Evolutionary conservation across 2,113 vertebrate genomes (phyloP).

Genomic region (Corythornis cristatus): DNA sequence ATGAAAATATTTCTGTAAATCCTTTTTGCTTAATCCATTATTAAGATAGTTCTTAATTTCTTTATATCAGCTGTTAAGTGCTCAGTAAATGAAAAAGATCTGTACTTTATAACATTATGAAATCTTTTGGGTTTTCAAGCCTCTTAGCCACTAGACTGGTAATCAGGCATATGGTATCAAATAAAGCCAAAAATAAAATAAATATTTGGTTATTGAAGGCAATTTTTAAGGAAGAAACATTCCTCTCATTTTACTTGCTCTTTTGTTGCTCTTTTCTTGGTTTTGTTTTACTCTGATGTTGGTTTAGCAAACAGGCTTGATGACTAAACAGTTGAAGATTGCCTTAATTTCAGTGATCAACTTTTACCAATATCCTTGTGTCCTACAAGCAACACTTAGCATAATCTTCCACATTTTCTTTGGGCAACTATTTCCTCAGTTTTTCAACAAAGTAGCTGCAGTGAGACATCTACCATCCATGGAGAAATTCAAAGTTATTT

Average conservation of each 20-base stretch:
- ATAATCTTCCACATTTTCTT: background rate
- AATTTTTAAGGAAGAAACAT: background rate
- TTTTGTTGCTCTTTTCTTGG: background rate
- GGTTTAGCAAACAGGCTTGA: background rate
- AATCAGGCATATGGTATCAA: background rate
- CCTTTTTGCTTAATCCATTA: background rate
- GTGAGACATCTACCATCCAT: background rate
- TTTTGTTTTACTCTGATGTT: background rate
- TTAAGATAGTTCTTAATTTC: background rate
- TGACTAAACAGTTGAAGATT: background rate
- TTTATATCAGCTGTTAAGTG: background rate
- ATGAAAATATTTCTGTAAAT: background rate
- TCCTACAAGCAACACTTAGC: background rate
- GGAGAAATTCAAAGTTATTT: conserved; percentile 13
- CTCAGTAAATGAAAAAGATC: background rate
- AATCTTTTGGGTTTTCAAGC: background rate
- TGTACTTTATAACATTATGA: background rate
- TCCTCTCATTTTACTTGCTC: background rate
- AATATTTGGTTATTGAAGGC: background rate
- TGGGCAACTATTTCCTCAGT: background rate
- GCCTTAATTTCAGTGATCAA: background rate
- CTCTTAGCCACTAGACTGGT: background rate
- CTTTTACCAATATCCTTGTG: background rate
- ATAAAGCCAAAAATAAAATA: background rate
- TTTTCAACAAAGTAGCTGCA: conserved; percentile 9